A percentile compares a stretch with the other conserved stretches of the same genome.
phyloP scores from a whole-genome alignment of 2,888 invertebrate species.

The Erebia palarica region DNA sequence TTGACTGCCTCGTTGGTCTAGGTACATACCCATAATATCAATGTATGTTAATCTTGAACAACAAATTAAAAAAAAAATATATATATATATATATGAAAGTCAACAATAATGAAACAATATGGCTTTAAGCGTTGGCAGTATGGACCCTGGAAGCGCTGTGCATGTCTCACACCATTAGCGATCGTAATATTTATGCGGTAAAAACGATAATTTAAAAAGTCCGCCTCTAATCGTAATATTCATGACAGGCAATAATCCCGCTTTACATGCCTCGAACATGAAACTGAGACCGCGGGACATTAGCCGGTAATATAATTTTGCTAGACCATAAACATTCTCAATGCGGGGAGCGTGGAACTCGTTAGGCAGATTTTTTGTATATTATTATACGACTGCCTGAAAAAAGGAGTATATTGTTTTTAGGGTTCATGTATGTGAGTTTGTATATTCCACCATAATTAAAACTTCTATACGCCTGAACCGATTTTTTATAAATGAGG shows the following conservation, averaged over 20 bases:
- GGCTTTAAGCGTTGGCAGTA: no score
- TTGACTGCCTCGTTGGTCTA: no score
- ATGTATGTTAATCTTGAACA: no score
- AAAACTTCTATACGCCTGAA: no score
- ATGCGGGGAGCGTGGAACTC: constrained; percentile 37
- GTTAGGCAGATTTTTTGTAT: constrained; percentile 34
- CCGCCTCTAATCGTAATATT: constrained; percentile 27
- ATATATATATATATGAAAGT: no score
- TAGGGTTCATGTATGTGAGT: no score
- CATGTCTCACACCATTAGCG: constrained; percentile 22
- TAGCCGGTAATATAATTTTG: constrained; percentile 35
- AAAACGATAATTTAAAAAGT: constrained; percentile 20
- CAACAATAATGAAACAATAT: no score
- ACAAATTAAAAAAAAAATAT: no score
- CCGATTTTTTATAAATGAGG: no score
- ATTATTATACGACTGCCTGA: constrained; percentile 27
- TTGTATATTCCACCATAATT: no score
- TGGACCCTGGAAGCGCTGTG: not conserved
- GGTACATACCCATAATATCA: no score
- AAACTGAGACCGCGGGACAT: constrained; percentile 32
- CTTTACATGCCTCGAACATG: constrained; percentile 37
- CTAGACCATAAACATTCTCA: constrained; percentile 38
- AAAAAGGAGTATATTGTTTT: no score
- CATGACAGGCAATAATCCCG: constrained; percentile 29
- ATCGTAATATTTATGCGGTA: constrained; percentile 19